Evolutionary conservation across 2,888 invertebrate species (phyloP).

Genomic region (Cheilosia grossa): DNA sequence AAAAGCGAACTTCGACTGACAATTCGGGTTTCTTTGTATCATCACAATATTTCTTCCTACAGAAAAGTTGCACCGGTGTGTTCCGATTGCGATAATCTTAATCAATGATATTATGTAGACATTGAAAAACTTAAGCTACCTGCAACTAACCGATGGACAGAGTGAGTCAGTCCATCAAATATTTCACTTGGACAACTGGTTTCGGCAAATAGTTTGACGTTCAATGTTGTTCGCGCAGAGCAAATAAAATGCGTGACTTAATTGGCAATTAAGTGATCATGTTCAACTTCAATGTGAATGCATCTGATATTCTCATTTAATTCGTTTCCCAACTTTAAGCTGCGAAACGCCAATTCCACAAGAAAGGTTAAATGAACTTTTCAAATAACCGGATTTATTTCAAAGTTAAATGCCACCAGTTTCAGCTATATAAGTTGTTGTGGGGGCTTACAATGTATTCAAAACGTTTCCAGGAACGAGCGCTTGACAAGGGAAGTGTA

Average conservation of each 20-base stretch:
- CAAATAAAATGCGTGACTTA: slow-evolving; percentile 26
- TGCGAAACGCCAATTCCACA: not conserved
- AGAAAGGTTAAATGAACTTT: slow-evolving; percentile 15
- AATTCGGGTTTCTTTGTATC: too few relatives aligned
- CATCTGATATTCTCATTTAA: not conserved
- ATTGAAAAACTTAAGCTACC: too few relatives aligned
- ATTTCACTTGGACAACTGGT: too few relatives aligned
- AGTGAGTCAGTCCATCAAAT: too few relatives aligned
- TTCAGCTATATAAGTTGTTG: not conserved
- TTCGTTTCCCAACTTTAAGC: not conserved
- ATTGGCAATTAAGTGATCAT: slow-evolving; percentile 17
- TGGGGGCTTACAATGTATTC: not conserved
- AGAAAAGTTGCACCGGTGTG: too few relatives aligned
- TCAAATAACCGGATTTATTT: slow-evolving; percentile 14
- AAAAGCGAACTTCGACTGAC: too few relatives aligned
- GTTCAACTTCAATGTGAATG: not conserved
- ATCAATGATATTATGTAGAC: too few relatives aligned
- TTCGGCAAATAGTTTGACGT: slow-evolving; percentile 27
- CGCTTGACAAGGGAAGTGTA: not conserved
- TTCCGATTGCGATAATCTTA: too few relatives aligned
- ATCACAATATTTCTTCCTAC: too few relatives aligned
- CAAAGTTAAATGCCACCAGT: slow-evolving; percentile 14
- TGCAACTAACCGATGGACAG: too few relatives aligned
- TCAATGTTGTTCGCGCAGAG: not conserved
- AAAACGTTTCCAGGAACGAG: slow-evolving; percentile 4